phyloP scores from a whole-genome alignment of 2,113 vertebrate genomes.

The Tachuris rubrigastra region DNA sequence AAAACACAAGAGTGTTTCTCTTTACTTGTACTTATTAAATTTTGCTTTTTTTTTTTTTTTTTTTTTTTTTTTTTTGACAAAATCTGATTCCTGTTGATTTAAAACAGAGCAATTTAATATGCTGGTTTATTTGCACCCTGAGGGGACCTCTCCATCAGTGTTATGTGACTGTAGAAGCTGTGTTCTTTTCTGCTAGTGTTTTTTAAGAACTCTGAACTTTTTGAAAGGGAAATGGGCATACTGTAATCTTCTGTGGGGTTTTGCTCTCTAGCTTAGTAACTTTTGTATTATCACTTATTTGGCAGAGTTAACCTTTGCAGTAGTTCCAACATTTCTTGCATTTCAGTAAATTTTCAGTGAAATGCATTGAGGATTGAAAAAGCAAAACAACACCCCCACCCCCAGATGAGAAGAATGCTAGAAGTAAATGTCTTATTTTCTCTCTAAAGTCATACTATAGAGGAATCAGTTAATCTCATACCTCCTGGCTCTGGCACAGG shows the following conservation, averaged over 20 bases:
- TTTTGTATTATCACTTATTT: background rate
- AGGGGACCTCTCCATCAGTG: background rate
- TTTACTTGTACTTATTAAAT: background rate
- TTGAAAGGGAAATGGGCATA: background rate
- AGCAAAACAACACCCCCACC: background rate
- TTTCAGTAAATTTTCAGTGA: background rate
- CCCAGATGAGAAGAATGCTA: background rate
- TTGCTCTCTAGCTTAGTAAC: background rate
- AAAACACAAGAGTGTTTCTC: background rate
- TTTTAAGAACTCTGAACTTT: background rate
- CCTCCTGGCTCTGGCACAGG: slow-evolving; percentile 74
- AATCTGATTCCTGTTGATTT: background rate
- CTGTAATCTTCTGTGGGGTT: background rate
- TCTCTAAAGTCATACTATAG: background rate
- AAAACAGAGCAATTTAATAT: background rate
- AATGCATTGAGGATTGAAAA: background rate
- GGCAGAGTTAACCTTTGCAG: background rate
- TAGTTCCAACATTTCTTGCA: background rate
- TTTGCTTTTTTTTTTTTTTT: background rate
- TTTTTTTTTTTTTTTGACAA: background rate
- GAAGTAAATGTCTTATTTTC: background rate
- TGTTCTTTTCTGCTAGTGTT: background rate
- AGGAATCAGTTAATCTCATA: slow-evolving; percentile 29
- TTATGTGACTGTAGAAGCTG: background rate
- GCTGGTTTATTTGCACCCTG: background rate